Evolutionary conservation across 2,113 vertebrate genomes (phyloP).

Genomic region (Lucifuga dentata): DNA sequence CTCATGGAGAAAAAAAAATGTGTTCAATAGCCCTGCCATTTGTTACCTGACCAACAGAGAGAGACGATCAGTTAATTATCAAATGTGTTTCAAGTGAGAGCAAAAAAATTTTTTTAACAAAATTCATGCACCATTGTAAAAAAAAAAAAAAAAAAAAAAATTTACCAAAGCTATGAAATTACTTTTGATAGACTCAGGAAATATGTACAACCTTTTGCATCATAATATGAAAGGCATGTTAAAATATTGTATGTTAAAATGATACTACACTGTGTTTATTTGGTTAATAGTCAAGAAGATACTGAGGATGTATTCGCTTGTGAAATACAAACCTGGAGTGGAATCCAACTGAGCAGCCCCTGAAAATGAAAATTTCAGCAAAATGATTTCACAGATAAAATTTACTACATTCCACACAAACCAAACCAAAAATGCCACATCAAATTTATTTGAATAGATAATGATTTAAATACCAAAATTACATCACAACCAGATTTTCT

Average conservation of each 20-base stretch:
- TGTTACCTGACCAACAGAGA: conserved; percentile 78
- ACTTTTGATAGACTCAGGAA: background rate
- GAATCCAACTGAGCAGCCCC: no score
- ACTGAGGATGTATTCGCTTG: no score
- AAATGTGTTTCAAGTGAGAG: conserved; percentile 56
- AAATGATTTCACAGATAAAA: no score
- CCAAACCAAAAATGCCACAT: no score
- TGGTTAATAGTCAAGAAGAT: no score
- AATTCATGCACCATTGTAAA: conserved; percentile 42
- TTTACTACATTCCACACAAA: no score
- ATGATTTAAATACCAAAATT: conserved; percentile 43
- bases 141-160: no score
- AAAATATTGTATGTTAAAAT: no score
- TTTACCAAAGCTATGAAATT: background rate
- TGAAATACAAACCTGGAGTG: no score
- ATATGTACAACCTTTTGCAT: background rate
- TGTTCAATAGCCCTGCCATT: conserved; percentile 79
- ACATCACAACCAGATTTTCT: conserved; percentile 72
- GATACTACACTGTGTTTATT: no score
- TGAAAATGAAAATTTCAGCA: no score
- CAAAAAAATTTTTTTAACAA: conserved; percentile 51
- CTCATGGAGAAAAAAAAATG: conserved; percentile 74
- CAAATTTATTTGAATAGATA: conserved; percentile 3
- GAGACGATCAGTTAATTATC: conserved; percentile 55
- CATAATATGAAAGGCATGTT: background rate